Conservation (phyloP, 2,797 vertebrate genomes). For the Rhincodon typus region DNA sequence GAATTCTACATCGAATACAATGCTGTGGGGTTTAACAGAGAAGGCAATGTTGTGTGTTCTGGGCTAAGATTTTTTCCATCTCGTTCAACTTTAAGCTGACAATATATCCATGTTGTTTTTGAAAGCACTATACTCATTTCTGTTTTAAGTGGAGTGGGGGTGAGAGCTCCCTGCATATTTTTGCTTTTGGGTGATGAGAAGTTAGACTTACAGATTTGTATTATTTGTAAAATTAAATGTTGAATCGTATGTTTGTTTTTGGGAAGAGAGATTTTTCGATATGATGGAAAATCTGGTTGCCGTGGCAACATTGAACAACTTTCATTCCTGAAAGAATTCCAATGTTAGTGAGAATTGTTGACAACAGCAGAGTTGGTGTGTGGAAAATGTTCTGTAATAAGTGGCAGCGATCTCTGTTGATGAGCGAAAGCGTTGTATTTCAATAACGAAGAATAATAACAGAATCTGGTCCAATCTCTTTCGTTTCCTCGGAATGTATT, state of each 20-base stretch:
- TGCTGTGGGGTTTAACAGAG: conserved; percentile 52
- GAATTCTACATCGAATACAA: conserved; percentile 66
- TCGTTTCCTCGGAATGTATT: not conserved
- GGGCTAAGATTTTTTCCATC: not conserved
- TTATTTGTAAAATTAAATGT: not conserved
- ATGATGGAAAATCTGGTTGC: not conserved
- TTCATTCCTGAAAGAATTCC: not conserved
- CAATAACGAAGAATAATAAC: not conserved
- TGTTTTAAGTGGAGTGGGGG: conserved; percentile 39
- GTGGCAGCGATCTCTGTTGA: not conserved
- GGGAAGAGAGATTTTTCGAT: not conserved
- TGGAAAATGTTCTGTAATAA: not conserved
- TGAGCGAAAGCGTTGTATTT: not conserved
- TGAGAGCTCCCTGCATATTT: not conserved
- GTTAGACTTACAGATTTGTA: not conserved
- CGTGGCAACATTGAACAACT: not conserved
- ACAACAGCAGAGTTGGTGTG: not conserved
- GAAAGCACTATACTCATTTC: not conserved
- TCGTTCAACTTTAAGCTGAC: not conserved
- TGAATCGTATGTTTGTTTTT: not conserved
- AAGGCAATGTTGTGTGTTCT: conserved; percentile 69
- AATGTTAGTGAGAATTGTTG: not conserved
- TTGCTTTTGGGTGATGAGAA: not conserved
- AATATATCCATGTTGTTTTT: not conserved
- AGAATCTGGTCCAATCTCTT: not conserved